Evolutionary conservation across 2,888 invertebrate species (phyloP).

Genomic region (Orchesellides sinensis): DNA sequence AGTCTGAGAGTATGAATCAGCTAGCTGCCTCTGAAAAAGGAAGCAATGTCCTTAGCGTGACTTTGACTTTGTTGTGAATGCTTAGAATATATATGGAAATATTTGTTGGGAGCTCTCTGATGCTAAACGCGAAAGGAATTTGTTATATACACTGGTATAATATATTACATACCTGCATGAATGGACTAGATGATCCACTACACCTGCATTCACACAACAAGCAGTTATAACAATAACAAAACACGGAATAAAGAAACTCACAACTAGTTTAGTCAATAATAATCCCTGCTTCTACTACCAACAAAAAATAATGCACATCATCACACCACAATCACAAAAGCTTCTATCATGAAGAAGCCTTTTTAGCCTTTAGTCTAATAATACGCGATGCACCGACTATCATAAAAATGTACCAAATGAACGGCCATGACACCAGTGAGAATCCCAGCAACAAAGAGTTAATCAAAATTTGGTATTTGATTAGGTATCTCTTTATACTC

Average conservation of each 20-base stretch:
- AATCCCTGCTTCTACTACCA: not conserved
- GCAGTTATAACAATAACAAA: too few species aligned
- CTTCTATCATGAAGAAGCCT: not conserved
- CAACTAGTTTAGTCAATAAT: slow-evolving; percentile 36
- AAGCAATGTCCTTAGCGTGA: slow-evolving; percentile 59
- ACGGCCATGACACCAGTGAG: slow-evolving; percentile 45
- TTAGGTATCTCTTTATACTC: slow-evolving; percentile 22
- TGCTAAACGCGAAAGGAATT: too few species aligned
- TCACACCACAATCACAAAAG: not conserved
- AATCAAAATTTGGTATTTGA: slow-evolving; percentile 38
- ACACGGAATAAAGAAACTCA: too few species aligned
- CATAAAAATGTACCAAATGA: not conserved
- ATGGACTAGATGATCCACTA: not conserved
- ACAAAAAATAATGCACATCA: too few species aligned
- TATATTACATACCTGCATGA: not conserved
- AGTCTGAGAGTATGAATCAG: slow-evolving; percentile 42
- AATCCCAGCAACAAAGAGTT: slow-evolving; percentile 7
- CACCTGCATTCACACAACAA: not conserved
- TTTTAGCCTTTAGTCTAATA: not conserved
- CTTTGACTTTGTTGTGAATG: slow-evolving; percentile 39
- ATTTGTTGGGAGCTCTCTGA: not conserved
- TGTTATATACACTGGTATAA: too few species aligned
- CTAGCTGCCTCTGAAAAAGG: slow-evolving; percentile 21
- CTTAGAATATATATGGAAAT: too few species aligned
- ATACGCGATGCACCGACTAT: slow-evolving; percentile 9